A percentile compares a stretch with the other conserved stretches of the same genome.
These are phyloP conservation scores for Listrodromus nycthemerus DNA, from an alignment of 2,888 invertebrate genomes.

Conservation along the genomic window DNA sequence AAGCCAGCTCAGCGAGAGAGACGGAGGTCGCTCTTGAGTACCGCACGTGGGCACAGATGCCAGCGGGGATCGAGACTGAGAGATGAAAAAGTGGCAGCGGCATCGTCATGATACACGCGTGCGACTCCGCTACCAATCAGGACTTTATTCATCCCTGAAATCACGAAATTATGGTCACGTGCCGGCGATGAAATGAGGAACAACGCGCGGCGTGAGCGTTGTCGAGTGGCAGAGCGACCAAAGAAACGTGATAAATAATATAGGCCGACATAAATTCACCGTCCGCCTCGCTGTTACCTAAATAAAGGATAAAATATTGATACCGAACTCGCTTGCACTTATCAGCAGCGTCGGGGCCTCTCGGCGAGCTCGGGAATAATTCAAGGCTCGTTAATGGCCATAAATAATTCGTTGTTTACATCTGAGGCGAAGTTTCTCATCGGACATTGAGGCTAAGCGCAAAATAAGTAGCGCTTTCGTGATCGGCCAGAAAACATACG, in stretches of 20 bases:
- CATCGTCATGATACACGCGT: constrained; percentile 42
- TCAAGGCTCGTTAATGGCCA: constrained; percentile 1
- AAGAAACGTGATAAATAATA: constrained; percentile 21
- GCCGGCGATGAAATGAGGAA: constrained; percentile 60
- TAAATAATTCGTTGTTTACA: neutral
- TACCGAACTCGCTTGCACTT: constrained; percentile 1
- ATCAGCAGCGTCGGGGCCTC: neutral
- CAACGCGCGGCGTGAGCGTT: neutral
- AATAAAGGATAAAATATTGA: constrained; percentile 62
- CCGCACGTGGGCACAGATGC: constrained; percentile 35
- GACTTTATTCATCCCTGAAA: constrained; percentile 78
- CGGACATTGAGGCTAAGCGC: neutral
- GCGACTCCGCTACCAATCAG: constrained; percentile 75
- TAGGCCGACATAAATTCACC: constrained; percentile 2
- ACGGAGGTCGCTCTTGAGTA: constrained; percentile 7
- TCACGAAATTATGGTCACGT: constrained; percentile 77
- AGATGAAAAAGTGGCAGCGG: constrained; percentile 23
- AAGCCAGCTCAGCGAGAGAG: neutral
- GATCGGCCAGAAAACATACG: neutral
- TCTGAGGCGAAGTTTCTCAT: neutral
- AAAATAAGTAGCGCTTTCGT: neutral
- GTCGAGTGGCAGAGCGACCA: constrained; percentile 28
- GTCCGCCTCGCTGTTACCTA: constrained; percentile 33
- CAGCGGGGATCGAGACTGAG: neutral
- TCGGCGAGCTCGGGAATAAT: neutral